A percentile compares a stretch with the other conserved stretches of the same genome.
Conservation (phyloP, 1,140 invertebrate species). For the Anthonomus grandis region DNA sequence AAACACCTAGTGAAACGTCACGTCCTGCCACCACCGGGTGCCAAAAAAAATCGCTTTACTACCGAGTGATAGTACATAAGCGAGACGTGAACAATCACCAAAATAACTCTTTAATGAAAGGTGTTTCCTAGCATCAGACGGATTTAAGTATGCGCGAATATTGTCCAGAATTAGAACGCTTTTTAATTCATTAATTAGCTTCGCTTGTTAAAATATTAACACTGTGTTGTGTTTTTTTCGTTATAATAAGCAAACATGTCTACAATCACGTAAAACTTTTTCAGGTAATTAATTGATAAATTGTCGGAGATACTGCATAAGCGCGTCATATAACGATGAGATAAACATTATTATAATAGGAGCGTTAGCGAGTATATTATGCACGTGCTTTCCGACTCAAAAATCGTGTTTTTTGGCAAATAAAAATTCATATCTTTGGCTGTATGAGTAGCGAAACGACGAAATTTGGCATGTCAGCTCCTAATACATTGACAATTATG, state of each 20-base stretch:
- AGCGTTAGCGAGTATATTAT: too few species aligned
- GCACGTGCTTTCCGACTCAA: too few species aligned
- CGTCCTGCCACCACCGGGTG: neutral
- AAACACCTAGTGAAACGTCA: neutral
- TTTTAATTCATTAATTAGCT: conserved; percentile 3
- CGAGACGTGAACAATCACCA: conserved; percentile 1
- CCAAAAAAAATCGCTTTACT: conserved; percentile 15
- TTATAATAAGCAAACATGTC: neutral
- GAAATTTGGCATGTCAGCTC: too few species aligned
- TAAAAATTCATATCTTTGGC: too few species aligned
- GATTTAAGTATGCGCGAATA: conserved; percentile 17
- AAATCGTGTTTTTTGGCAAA: too few species aligned
- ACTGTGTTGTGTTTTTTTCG: neutral
- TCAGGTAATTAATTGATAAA: conserved; percentile 9
- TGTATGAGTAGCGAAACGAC: too few species aligned
- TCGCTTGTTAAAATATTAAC: conserved; percentile 13
- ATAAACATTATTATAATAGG: too few species aligned
- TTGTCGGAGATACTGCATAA: too few species aligned
- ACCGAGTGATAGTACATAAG: conserved; percentile 15
- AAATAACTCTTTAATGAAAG: conserved; percentile 23
- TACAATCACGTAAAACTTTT: conserved; percentile 7
- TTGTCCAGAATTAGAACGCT: conserved; percentile 18
- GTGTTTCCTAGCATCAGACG: conserved; percentile 18
- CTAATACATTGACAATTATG: too few species aligned
- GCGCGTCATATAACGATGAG: too few species aligned